phyloP scores from a whole-genome alignment of 2,888 invertebrate species.

The Hololepta plana region DNA sequence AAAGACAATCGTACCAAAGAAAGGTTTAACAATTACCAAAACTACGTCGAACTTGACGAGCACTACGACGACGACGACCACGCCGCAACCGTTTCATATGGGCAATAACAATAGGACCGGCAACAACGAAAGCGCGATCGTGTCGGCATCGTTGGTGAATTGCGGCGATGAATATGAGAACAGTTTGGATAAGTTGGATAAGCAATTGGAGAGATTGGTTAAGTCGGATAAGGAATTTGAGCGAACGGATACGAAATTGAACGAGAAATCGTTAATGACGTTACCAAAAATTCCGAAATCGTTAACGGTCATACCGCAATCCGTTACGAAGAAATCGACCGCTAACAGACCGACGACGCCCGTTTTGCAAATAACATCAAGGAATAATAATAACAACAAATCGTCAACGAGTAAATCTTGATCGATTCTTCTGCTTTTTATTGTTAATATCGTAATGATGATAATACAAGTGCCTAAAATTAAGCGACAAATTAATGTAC shows the following conservation, averaged over 20 bases:
- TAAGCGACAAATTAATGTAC: too few species aligned
- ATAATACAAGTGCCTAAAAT: too few species aligned
- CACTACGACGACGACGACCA: constrained; percentile 3
- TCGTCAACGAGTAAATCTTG: too few species aligned
- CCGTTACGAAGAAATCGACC: constrained; percentile 25
- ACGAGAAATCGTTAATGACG: constrained; percentile 23
- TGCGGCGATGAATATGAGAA: constrained; percentile 16
- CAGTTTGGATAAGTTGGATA: constrained; percentile 28
- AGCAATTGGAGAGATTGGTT: constrained; percentile 29
- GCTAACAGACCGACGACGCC: too few species aligned
- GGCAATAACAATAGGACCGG: too few species aligned
- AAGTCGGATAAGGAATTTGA: constrained; percentile 30
- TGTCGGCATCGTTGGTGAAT: constrained; percentile 5
- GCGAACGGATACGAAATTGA: constrained; percentile 22
- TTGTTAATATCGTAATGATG: too few species aligned
- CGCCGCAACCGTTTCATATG: constrained; percentile 10
- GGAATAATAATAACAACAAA: too few species aligned
- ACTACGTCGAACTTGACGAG: constrained; percentile 15
- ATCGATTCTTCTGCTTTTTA: too few species aligned
- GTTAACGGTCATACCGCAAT: constrained; percentile 62
- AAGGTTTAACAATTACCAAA: constrained; percentile 19
- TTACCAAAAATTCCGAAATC: constrained; percentile 69
- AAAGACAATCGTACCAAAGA: constrained; percentile 17
- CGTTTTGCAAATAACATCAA: too few species aligned
- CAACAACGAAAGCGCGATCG: constrained; percentile 5